These are phyloP conservation scores for Gobionotothen gibberifrons DNA, from an alignment of 2,797 vertebrate genomes.

Conservation along the genomic window DNA sequence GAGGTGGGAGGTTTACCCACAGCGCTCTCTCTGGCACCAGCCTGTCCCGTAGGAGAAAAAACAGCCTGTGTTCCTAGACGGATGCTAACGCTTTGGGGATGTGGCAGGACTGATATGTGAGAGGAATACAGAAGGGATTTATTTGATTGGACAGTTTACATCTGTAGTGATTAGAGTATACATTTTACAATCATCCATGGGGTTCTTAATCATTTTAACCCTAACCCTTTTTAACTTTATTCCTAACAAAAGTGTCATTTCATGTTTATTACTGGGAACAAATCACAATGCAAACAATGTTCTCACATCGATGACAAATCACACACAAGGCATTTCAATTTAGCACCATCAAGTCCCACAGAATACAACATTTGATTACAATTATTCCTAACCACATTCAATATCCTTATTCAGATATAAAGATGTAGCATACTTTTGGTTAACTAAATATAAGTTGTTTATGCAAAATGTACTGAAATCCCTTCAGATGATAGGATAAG, in stretches of 20 bases:
- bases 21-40: slow-evolving; percentile 76
- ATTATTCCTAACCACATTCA: background rate
- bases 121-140: slow-evolving; percentile 21
- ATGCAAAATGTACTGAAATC: no score
- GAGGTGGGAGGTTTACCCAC: slow-evolving; percentile 66
- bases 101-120: slow-evolving; percentile 46
- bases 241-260: background rate
- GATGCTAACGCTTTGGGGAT: slow-evolving; percentile 55
- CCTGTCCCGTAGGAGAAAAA: slow-evolving; percentile 72
- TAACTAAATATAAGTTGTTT: no score
- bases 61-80: slow-evolving; percentile 61
- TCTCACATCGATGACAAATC: background rate
- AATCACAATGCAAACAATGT: background rate
- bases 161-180: slow-evolving; percentile 34
- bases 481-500: no score
- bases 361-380: background rate
- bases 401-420: background rate
- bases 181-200: slow-evolving; percentile 2
- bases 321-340: no score
- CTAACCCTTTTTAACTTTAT: background rate
- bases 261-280: background rate
- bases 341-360: background rate
- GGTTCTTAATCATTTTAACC: no score
- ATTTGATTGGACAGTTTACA: slow-evolving; percentile 30
- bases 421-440: background rate